These are phyloP conservation scores for Lycia hirtaria DNA, from an alignment of 2,888 invertebrate species.

Conservation along the genomic window DNA sequence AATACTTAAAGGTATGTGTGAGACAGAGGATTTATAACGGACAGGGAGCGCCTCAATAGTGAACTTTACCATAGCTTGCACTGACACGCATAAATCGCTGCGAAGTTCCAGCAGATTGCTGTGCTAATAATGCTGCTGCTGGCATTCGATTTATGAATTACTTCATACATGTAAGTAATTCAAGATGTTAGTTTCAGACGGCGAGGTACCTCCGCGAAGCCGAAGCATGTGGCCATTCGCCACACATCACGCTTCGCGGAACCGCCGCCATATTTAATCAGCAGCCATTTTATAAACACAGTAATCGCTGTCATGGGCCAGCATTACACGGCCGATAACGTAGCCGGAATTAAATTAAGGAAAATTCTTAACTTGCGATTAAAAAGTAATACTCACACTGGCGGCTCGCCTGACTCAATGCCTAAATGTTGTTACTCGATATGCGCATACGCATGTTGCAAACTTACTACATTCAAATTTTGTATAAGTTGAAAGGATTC, in stretches of 20 bases:
- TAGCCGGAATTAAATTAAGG: constrained; percentile 19
- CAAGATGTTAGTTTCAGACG: no score
- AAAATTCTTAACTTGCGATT: constrained; percentile 11
- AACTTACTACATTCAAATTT: background rate
- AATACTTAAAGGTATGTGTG: no score
- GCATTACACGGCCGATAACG: constrained; percentile 20
- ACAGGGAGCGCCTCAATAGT: no score
- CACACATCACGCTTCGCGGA: constrained; percentile 55
- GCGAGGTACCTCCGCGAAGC: background rate
- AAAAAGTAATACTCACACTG: constrained; percentile 4
- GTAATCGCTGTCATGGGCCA: constrained; percentile 62
- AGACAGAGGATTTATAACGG: no score
- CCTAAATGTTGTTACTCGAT: no score
- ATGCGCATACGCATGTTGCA: no score
- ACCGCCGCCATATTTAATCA: constrained; percentile 65
- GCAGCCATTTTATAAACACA: constrained; percentile 69
- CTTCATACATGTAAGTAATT: no score
- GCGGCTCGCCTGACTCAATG: background rate
- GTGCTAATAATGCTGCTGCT: no score
- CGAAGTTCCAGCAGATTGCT: no score
- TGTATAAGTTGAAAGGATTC: background rate
- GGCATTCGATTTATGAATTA: no score
- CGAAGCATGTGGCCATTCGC: constrained; percentile 62
- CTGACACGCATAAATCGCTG: no score
- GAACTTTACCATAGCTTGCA: no score